These are phyloP conservation scores for Lasioglossum marginatum DNA, from an alignment of 2,888 invertebrate species.

Conservation along the genomic window DNA sequence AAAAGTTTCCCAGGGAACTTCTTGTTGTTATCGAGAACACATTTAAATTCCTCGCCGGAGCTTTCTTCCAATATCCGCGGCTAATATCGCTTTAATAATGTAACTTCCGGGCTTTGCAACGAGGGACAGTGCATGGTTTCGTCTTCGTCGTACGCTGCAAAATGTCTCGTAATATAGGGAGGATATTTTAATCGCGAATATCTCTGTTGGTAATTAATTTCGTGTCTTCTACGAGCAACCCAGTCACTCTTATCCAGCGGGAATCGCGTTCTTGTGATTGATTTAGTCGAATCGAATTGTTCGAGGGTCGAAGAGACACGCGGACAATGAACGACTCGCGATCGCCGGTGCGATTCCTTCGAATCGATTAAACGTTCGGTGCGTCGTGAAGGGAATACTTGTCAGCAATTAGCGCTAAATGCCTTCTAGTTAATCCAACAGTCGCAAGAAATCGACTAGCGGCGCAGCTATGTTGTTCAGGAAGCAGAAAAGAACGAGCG, in stretches of 20 bases:
- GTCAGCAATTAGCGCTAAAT: constrained; percentile 80
- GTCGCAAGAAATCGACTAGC: constrained; percentile 69
- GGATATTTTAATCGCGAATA: neutral
- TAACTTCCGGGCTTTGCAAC: constrained; percentile 46
- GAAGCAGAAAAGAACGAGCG: constrained; percentile 73
- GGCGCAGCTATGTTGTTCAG: constrained; percentile 57
- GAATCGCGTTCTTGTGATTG: neutral
- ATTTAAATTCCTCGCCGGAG: constrained; percentile 48
- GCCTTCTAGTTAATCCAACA: constrained; percentile 75
- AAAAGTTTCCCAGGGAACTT: constrained; percentile 32
- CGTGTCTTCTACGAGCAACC: neutral
- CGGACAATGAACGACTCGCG: constrained; percentile 40
- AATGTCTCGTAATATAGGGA: neutral
- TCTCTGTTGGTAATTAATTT: neutral
- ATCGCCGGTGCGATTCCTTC: constrained; percentile 67
- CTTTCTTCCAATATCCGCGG: constrained; percentile 58
- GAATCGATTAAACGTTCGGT: constrained; percentile 78
- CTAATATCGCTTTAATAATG: constrained; percentile 63
- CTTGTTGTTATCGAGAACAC: constrained; percentile 48
- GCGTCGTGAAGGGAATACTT: constrained; percentile 75
- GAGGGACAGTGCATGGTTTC: constrained; percentile 35
- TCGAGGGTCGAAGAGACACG: constrained; percentile 44
- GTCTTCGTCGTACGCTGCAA: neutral
- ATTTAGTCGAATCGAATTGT: neutral
- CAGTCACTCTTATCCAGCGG: neutral